Evolutionary conservation across 2,888 invertebrate genomes (phyloP), one percentile per base, ranked within the genome.

Genomic region (Terebella lapidaria): DNA sequence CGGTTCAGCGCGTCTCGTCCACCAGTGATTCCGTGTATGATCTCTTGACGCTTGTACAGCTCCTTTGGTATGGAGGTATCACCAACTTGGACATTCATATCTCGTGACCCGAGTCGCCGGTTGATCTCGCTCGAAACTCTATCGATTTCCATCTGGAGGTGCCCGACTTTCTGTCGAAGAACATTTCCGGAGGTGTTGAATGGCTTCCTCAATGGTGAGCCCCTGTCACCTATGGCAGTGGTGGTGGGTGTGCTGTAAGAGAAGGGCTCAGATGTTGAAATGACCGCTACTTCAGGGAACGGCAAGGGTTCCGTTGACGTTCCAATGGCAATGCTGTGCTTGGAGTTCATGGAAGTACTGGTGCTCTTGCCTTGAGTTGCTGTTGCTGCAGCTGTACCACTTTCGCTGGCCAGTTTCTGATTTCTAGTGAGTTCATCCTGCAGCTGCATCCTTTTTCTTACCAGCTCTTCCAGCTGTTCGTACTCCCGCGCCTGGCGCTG

Each of bases 1-100:
- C 63, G 62, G 4, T 58, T 53, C 5, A 35, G n/a, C 27, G 62
- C 63, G 53, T 62, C 65, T 29, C 65, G 63, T 47, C 58, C 56
- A 26, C 63, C 45, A 5, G 45, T 28, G n/a, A 63, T 3, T 5
- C 22, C 5, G 18, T 49, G 10, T 5, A 5, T 49, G 49, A 10
- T 49, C 18, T n/a, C 49, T 5, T 22, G 15, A 5, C 49, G 15
- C 49, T 49, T 49, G 49, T 49, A 49, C 10, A 35, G 42, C 22
- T 49, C 49, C 18, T n/a, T 49, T 24, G 49, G 15, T n/a, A 58
- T 24, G 42, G 20, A 49, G 15, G 57, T 24, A 3, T 52, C 30
- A 18, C 60, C 60, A 29, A 54, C 54, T 46, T 60, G 60, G n/a
- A 52, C 55, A 24, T 53, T 56, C 29, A 59, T 57, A 22, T 61